These are phyloP conservation scores for Amblyopsis hoosieri DNA, from an alignment of 2,797 vertebrate species.

Conservation along the genomic window DNA sequence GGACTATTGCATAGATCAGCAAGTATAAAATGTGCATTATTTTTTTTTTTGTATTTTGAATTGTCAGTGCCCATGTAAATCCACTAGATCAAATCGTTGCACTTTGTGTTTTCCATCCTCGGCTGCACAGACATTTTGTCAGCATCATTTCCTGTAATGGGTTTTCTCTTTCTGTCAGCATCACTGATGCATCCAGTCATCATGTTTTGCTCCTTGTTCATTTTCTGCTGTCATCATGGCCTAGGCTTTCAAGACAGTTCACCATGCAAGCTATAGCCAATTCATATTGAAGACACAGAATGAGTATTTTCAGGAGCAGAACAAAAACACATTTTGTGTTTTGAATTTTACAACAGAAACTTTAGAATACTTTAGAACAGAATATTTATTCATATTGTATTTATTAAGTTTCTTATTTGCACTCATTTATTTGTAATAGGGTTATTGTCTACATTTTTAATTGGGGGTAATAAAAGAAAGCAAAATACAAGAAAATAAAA, in stretches of 20 bases:
- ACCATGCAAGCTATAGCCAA: constrained; percentile 34
- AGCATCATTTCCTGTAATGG: constrained; percentile 32
- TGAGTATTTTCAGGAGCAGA: neutral
- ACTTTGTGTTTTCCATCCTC: constrained; percentile 19
- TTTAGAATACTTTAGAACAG: too few species aligned
- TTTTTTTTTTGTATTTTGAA: neutral
- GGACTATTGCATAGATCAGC: constrained; percentile 5
- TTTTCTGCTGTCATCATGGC: constrained; percentile 54
- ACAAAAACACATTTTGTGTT: neutral
- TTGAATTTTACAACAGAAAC: constrained; percentile 2
- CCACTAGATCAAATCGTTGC: constrained; percentile 15
- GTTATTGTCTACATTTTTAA: too few species aligned
- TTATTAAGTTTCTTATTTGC: too few species aligned
- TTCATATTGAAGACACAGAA: constrained; percentile 25
- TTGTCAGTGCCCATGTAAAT: neutral
- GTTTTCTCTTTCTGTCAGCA: constrained; percentile 34
- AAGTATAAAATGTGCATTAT: neutral
- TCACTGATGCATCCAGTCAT: constrained; percentile 53
- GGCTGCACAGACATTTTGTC: constrained; percentile 21
- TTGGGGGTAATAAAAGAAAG: too few species aligned
- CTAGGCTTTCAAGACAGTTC: constrained; percentile 30
- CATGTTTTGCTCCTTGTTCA: constrained; percentile 63
- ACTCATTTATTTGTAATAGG: too few species aligned
- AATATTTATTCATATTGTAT: too few species aligned
- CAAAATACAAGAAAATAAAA: neutral